Conservation (phyloP, 2,797 vertebrate species). For the Poecilia picta region DNA sequence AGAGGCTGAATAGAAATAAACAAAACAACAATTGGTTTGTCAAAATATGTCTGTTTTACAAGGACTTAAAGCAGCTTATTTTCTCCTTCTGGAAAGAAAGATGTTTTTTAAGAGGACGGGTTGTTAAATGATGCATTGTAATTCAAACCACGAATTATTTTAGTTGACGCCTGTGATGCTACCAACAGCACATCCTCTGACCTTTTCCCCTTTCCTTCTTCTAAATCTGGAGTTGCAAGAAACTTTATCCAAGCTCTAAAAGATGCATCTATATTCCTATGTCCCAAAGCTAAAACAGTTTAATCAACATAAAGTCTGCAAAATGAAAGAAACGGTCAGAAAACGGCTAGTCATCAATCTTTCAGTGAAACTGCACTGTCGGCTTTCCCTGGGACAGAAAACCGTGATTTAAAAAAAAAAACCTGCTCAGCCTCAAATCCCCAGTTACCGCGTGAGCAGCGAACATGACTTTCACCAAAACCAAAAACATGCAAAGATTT, state of each 20-base stretch:
- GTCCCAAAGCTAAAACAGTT: conserved; percentile 18
- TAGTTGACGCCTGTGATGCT: conserved; percentile 5
- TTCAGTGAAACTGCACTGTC: conserved; percentile 42
- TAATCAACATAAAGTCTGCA: background rate
- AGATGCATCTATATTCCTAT: conserved; percentile 13
- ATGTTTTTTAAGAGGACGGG: background rate
- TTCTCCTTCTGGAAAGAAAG: background rate
- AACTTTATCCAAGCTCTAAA: conserved; percentile 28
- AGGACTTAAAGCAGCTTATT: background rate
- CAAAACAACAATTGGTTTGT: background rate
- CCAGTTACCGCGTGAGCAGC: conserved; percentile 18
- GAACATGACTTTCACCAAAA: conserved; percentile 20
- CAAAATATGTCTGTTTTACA: background rate
- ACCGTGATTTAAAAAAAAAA: conserved; percentile 26
- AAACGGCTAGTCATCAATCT: conserved; percentile 34
- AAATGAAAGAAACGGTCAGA: conserved; percentile 13
- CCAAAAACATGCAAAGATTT: conserved; percentile 20
- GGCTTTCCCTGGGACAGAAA: conserved; percentile 29
- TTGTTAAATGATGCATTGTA: conserved; percentile 11
- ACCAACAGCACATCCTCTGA: conserved; percentile 50
- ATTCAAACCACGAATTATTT: conserved; percentile 31
- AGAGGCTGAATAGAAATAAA: background rate
- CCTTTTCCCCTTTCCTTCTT: conserved; percentile 20
- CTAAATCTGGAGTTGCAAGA: conserved; percentile 33
- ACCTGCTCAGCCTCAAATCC: conserved; percentile 18